A percentile compares a stretch with the other conserved stretches of the same genome.
phyloP scores from a whole-genome alignment of 1,140 invertebrate species.

The Drosophila pseudoobscura region DNA sequence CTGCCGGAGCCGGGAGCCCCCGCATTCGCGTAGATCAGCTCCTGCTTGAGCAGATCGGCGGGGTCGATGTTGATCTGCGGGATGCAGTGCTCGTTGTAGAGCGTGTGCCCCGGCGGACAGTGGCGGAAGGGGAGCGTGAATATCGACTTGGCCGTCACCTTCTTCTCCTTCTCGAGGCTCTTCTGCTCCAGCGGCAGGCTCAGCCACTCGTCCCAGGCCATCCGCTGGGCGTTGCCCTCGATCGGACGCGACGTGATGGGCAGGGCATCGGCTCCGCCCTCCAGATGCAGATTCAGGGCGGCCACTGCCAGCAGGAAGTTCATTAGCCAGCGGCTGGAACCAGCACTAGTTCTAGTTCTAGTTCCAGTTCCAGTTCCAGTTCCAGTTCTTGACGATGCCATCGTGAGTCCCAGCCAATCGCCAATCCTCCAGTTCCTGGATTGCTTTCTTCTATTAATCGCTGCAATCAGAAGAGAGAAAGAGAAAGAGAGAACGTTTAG shows the following conservation, averaged over 20 bases:
- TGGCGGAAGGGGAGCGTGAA: slow-evolving; percentile 70
- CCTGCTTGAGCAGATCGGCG: slow-evolving; percentile 57
- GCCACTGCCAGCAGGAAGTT: slow-evolving; percentile 20
- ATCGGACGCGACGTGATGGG: slow-evolving; percentile 80
- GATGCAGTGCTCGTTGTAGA: slow-evolving; percentile 68
- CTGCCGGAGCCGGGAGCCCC: neutral
- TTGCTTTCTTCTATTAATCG: slow-evolving; percentile 1
- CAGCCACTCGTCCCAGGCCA: slow-evolving; percentile 81
- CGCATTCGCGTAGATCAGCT: slow-evolving; percentile 38
- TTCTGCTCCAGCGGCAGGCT: slow-evolving; percentile 61
- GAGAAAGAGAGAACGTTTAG: slow-evolving; percentile 4
- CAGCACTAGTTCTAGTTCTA: too few relatives aligned
- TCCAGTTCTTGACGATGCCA: slow-evolving; percentile 11
- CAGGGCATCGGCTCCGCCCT: slow-evolving; percentile 23
- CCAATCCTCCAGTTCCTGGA: slow-evolving; percentile 7
- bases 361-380: too few relatives aligned
- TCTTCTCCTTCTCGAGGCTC: slow-evolving; percentile 70
- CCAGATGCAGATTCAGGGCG: too few relatives aligned
- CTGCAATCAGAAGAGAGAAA: slow-evolving; percentile 12
- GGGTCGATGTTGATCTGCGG: slow-evolving; percentile 67
- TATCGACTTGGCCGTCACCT: slow-evolving; percentile 81
- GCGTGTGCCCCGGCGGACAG: slow-evolving; percentile 66
- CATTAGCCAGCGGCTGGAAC: too few relatives aligned
- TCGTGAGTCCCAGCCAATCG: neutral
- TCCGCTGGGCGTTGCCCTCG: slow-evolving; percentile 74